Evolutionary conservation across 1,140 invertebrate genomes (phyloP).

Genomic region (Atopsyche davidsoni): DNA sequence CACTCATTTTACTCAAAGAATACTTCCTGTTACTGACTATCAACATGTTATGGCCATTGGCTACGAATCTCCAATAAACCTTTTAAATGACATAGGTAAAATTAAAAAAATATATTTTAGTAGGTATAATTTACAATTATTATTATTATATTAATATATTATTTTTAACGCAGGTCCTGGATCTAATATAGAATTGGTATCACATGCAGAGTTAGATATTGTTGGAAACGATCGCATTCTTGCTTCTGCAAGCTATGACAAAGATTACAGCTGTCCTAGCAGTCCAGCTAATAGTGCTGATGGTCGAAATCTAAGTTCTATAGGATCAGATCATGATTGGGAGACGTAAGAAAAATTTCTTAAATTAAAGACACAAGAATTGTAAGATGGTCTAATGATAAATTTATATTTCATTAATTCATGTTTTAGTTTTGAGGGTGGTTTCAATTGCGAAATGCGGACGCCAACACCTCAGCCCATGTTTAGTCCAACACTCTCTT

Average conservation of each 20-base stretch:
- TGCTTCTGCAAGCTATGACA: slow-evolving; percentile 49
- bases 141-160: slow-evolving; percentile 1
- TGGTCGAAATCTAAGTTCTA: slow-evolving; percentile 21
- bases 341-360: slow-evolving; percentile 29
- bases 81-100: slow-evolving; percentile 53
- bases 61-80: slow-evolving; percentile 37
- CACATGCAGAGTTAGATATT: slow-evolving; percentile 44
- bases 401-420: slow-evolving; percentile 2
- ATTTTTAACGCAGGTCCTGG: slow-evolving; percentile 42
- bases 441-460: slow-evolving; percentile 34
- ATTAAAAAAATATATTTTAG: not conserved
- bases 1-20: slow-evolving; percentile 47
- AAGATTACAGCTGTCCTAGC: slow-evolving; percentile 54
- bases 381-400: no score
- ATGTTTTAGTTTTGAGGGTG: slow-evolving; percentile 39
- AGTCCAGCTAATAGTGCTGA: slow-evolving; percentile 47
- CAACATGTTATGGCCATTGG: slow-evolving; percentile 32
- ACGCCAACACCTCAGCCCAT: slow-evolving; percentile 30
- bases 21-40: slow-evolving; percentile 34
- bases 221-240: slow-evolving; percentile 47
- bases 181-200: slow-evolving; percentile 50
- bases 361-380: no score
- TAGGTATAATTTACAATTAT: no score
- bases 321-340: slow-evolving; percentile 32
- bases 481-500: slow-evolving; percentile 27